phyloP scores from a whole-genome alignment of 2,797 vertebrate genomes.

The Coregonus ussuriensis region DNA sequence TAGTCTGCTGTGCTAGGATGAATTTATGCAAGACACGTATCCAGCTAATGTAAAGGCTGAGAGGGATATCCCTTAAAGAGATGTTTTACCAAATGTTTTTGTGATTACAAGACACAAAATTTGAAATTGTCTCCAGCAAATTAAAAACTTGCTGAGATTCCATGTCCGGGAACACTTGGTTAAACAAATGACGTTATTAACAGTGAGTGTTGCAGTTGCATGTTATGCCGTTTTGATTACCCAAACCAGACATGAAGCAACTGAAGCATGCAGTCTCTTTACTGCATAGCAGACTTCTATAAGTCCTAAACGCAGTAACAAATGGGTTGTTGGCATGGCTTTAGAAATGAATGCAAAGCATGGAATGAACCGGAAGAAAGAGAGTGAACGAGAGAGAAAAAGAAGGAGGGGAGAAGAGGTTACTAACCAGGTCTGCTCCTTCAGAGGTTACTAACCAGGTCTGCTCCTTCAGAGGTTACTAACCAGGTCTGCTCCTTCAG shows the following conservation, averaged over 20 bases:
- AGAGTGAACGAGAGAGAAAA: neutral
- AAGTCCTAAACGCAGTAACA: neutral
- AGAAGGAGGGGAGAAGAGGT: conserved; percentile 10
- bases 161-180: neutral
- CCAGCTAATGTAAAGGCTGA: neutral
- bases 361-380: neutral
- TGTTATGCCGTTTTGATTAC: neutral
- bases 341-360: neutral
- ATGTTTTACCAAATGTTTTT: neutral
- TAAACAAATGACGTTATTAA: neutral
- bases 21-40: neutral
- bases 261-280: neutral
- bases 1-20: neutral
- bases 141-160: neutral
- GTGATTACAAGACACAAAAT: neutral
- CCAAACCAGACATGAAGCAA: neutral
- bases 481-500: conserved; percentile 27
- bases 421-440: neutral
- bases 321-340: neutral
- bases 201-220: neutral
- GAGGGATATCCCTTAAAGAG: neutral
- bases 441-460: too few species aligned
- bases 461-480: too few species aligned
- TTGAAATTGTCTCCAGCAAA: neutral
- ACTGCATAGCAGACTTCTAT: neutral